Evolutionary conservation across 2,113 vertebrate genomes (phyloP).

Genomic region (Turdus rufiventris): DNA sequence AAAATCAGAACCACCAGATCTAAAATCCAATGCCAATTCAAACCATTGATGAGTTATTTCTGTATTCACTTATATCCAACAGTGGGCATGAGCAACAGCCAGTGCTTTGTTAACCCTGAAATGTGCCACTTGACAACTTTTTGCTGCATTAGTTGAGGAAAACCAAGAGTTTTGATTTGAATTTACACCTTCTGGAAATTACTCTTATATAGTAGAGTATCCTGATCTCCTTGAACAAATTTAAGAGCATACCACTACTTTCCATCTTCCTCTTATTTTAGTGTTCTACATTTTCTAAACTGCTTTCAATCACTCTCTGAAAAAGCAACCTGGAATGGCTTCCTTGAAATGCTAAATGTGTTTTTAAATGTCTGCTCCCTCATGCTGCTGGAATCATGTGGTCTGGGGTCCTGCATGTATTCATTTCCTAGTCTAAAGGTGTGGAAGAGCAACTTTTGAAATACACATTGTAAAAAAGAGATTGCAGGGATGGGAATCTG

Average conservation of each 20-base stretch:
- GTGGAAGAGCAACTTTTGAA: neutral
- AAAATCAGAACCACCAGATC: constrained; percentile 73
- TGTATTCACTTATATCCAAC: constrained; percentile 53
- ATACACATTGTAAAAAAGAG: neutral
- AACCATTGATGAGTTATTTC: constrained; percentile 56
- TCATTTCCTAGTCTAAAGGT: constrained; percentile 1
- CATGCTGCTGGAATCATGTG: neutral
- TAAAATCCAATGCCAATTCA: constrained; percentile 55
- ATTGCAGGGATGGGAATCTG: neutral
- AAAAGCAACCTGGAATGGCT: neutral
- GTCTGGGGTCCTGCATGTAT: neutral
- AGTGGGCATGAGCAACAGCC: constrained; percentile 44
- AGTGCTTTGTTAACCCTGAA: constrained; percentile 44
- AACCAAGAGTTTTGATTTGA: neutral
- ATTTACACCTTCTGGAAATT: neutral
- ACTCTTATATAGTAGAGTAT: neutral
- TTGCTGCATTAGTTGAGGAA: constrained; percentile 7
- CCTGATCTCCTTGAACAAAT: neutral
- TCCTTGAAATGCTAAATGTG: neutral
- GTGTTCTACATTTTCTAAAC: neutral
- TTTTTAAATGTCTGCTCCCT: constrained; percentile 21
- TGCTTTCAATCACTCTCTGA: neutral
- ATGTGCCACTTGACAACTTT: neutral
- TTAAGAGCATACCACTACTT: neutral
- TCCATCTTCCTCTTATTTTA: neutral